A percentile compares a stretch with the other conserved stretches of the same genome.
These are phyloP conservation scores for Corythoichthys haematopterus DNA, from an alignment of 2,113 vertebrate species.

Conservation along the genomic window DNA sequence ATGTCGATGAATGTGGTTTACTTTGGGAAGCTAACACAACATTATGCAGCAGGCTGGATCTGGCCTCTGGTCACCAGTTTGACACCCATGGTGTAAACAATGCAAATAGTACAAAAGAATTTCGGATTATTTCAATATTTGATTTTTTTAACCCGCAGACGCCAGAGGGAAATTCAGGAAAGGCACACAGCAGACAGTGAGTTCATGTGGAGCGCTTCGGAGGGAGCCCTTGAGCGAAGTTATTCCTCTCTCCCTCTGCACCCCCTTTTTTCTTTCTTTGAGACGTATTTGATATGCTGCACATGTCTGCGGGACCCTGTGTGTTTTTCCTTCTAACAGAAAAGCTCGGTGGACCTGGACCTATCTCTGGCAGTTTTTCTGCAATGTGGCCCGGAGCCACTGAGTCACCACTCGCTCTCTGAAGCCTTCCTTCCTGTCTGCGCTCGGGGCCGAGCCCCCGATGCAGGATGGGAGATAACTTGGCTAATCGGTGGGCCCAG, in stretches of 20 bases:
- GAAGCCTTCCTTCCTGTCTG: constrained; percentile 69
- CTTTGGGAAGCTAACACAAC: too few species aligned
- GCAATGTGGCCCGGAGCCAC: constrained; percentile 43
- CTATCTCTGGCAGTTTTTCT: constrained; percentile 41
- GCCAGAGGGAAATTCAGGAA: constrained; percentile 18
- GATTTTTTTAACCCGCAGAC: constrained; percentile 14
- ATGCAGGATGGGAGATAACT: constrained; percentile 74
- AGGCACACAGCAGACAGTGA: constrained; percentile 19
- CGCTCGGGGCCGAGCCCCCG: constrained; percentile 46
- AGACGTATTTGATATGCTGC: constrained; percentile 62
- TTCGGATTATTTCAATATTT: not conserved
- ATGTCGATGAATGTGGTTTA: too few species aligned
- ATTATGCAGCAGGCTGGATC: too few species aligned
- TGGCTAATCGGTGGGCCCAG: constrained; percentile 51
- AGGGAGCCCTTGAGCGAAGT: constrained; percentile 35
- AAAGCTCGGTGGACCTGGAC: constrained; percentile 20
- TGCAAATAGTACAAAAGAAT: not conserved
- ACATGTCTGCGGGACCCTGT: constrained; percentile 59
- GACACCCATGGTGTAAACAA: not conserved
- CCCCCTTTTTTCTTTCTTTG: constrained; percentile 43
- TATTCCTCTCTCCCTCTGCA: constrained; percentile 34
- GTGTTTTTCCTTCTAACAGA: constrained; percentile 49
- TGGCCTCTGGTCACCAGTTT: too few species aligned
- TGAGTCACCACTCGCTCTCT: constrained; percentile 22
- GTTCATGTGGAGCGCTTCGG: constrained; percentile 26